Base-by-base conservation (phyloP, 1,140 invertebrate species). In the Phortica variegata region DNA sequence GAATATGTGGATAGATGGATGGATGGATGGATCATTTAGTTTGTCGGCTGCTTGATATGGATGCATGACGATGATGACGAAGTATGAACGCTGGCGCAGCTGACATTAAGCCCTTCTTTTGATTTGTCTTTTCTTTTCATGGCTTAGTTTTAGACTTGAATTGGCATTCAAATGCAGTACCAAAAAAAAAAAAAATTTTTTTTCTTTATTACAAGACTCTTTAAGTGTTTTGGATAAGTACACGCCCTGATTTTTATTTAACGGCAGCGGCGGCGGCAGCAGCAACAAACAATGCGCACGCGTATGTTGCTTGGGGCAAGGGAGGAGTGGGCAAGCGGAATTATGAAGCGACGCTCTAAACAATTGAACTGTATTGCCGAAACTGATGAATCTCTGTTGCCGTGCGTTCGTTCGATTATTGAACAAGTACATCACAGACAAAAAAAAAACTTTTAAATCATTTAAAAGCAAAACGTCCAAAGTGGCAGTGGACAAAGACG, bases 221-320 rank as follows among this genome's bases (percentile, higher is more conserved):
- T 72, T 71, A 71, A 71, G 68, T 71, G 63, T 68, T 72, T 65
- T 63, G 52, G 61, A 61, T 72, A 55, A 61, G 63, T 72, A 71
- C 68, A 72, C 66, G 68, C 68, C 66, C 68, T 68, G 58, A 61
- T 63, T 71, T 58, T 45, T 33, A 43, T 63, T 54, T 61, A 60
- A 39, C 42, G 36, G 29, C 43, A 33, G 37, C 39, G 46, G 48
- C 48, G 33, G 42, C 6, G 12, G 33, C 33, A 7, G n/a, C 16
- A 7, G 13, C 33, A 36, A 36, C n/a, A 36, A n/a, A 36, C 12
- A 12, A 36, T 16, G 33, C 61, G 61, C 61, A 61, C 65, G 61
- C 61, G 47, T 17, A 23, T 13, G 8, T 23, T 42, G 26, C 39
- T n/a, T 16, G 26, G 12, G 8, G 10, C 2, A 0, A n/a, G 5